Evolutionary conservation across 2,797 vertebrate species (phyloP), one percentile per base, ranked within the genome.

Genomic region (Graptemys geographica): DNA sequence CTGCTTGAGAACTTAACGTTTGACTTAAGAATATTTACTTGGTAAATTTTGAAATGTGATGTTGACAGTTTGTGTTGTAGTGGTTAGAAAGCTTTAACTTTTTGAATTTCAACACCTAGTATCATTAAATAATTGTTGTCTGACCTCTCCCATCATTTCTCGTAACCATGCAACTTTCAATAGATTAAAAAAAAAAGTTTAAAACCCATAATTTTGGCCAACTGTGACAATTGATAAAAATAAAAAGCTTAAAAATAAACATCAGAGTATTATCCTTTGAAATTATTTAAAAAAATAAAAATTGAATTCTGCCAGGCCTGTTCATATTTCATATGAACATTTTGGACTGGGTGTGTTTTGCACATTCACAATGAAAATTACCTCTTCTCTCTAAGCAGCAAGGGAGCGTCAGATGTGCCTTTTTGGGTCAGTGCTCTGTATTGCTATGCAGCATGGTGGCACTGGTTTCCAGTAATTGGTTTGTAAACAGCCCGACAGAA

Each of bases 401-500:
- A 65, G 0, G 0, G 87, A 92, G 82, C 4, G 25, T 87, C 90
- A 94, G 96, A 84, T 92, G 59, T 0, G 37, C 65, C 57, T 96
- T 97, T 97, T 82, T 81, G 91, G 94, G 95, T 88, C 95, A 96
- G 65, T 0, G 44, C 93, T 79, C 53, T 10, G 80, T 96, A 89
- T 97, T 96, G 96, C 96, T 86, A 94, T 96, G 96, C 94, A 94
- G 94, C 87, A 92, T 86, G 92, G 89, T 47, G 28, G 28, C 94
- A 74, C 87, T 95, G 96, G 95, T 96, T 95, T n/a, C 94, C 94
- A 88, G 94, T 96, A 96, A 97, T 96, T 95, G 96, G 91, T 96
- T 96, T 96, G 96, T 96, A 96, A 96, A 96, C 95, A 92, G 95
- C 92, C 84, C 2, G 95, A 94, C 87, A 86, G 89, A 87, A 96